Evolutionary conservation across 2,113 vertebrate species (phyloP).

Genomic region (Eubucco bourcierii): DNA sequence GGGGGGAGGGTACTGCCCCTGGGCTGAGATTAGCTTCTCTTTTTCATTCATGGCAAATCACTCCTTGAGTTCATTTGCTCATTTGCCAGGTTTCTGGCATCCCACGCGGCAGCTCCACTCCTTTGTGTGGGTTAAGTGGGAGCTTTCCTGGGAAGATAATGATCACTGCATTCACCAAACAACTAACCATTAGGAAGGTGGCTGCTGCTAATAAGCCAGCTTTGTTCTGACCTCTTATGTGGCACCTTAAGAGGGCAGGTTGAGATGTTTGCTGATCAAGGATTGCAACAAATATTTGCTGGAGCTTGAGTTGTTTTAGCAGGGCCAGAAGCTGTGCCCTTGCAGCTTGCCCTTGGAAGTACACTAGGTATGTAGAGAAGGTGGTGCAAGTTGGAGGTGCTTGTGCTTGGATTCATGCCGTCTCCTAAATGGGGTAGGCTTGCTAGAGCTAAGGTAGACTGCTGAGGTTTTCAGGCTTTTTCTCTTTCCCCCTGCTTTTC

Average conservation of each 20-base stretch:
- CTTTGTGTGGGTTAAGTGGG: background rate
- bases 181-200: background rate
- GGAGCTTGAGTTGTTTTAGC: background rate
- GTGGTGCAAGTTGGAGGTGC: background rate
- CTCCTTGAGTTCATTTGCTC: background rate
- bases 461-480: background rate
- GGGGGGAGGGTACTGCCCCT: background rate
- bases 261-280: background rate
- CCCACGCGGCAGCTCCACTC: background rate
- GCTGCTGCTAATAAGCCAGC: background rate
- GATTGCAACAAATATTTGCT: background rate
- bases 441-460: background rate
- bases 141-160: background rate
- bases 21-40: fast-evolving
- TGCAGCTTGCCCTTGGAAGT: background rate
- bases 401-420: background rate
- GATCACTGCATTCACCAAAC: background rate
- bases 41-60: background rate
- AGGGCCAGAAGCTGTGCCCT: background rate
- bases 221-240: background rate
- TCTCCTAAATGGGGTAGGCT: background rate
- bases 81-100: background rate
- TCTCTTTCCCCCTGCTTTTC: background rate
- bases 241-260: background rate
- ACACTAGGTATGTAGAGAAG: background rate